Percentiles rank a stretch among this genome's conserved stretches.
Conservation (phyloP, 2,797 vertebrate species). For the Oceanodroma leucorhoa region DNA sequence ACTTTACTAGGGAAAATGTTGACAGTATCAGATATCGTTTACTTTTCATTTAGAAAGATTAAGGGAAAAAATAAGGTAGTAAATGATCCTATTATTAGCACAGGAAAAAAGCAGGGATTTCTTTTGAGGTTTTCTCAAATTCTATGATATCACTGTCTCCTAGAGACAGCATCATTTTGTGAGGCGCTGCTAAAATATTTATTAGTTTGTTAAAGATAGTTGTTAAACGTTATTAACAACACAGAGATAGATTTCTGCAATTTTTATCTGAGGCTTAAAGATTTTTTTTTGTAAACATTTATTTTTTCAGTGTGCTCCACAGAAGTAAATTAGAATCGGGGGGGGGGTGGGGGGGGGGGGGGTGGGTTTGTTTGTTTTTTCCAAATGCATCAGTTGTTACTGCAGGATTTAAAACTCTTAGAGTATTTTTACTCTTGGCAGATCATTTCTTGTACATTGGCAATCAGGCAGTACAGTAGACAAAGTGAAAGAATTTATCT, state of each 20-base stretch:
- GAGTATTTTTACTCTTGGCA: conserved; percentile 9
- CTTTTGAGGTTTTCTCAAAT: conserved; percentile 37
- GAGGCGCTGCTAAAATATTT: neutral
- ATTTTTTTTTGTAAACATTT: neutral
- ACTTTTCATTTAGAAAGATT: conserved; percentile 61
- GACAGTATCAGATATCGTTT: conserved; percentile 41
- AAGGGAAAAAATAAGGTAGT: conserved; percentile 51
- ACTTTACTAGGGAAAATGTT: conserved; percentile 66
- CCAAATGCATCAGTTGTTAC: neutral
- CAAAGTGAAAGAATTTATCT: neutral
- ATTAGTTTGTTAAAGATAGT: neutral
- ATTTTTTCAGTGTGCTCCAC: neutral
- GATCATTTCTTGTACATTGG: neutral
- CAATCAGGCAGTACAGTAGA: neutral
- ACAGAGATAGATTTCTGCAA: neutral
- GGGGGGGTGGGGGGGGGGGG: too few species aligned
- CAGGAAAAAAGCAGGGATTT: conserved; percentile 22
- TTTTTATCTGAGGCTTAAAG: neutral
- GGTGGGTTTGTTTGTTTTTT: neutral
- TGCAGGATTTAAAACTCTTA: neutral
- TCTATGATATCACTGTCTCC: conserved; percentile 52
- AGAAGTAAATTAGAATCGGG: neutral
- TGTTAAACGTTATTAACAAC: neutral
- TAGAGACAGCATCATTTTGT: conserved; percentile 9
- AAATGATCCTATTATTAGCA: conserved; percentile 55